Base-by-base conservation (phyloP, 2,113 vertebrate species). In the Oxygymnocypris stewartii region DNA sequence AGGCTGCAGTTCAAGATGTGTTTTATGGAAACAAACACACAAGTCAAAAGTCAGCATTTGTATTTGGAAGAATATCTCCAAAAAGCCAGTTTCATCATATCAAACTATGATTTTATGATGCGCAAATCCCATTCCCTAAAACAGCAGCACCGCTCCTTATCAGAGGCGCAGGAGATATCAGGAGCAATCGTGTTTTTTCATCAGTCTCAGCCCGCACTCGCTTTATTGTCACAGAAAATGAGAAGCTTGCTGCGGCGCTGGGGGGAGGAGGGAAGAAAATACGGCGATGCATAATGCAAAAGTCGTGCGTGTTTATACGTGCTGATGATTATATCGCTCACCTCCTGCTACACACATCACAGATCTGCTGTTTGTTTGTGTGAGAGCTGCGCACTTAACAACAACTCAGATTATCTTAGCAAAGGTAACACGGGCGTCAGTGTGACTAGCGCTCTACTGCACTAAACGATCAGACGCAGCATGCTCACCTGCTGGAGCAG, bases 171-270 rank as follows among this genome's bases (percentile, higher is more conserved):
- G 76, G 25, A 88, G 87, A 87, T 85, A 89, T 89, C 84, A 82
- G 37, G 87, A 79, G 86, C 67, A 87, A 89, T 90, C 73, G 90
- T 92, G 88, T n/a, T 89, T 88, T 91, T 87, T 86, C 87, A 88
- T 91, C 85, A 65, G 84, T 91, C 87, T 91, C 76, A 74, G 80
- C 47, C 74, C 89, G 88, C 82, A 85, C 85, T 86, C 85, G 88
- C 85, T 87, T 93, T 85, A 92, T 91, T 91, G 90, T 93, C 90
- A 88, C 87, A 88, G 89, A 92, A 93, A 93, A 91, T 89, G 82
- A 90, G 87, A 90, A 90, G 90, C 89, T 88, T 90, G 90, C 89
- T 89, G 91, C 74, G 84, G 85, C 59, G 79, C 76, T 87, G 87
- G 77, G 47, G 80, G n/a, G 57, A 85, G 20, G 84, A 73, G 76